phyloP scores from a whole-genome alignment of 2,113 vertebrate genomes.

The Pampusana beccarii region DNA sequence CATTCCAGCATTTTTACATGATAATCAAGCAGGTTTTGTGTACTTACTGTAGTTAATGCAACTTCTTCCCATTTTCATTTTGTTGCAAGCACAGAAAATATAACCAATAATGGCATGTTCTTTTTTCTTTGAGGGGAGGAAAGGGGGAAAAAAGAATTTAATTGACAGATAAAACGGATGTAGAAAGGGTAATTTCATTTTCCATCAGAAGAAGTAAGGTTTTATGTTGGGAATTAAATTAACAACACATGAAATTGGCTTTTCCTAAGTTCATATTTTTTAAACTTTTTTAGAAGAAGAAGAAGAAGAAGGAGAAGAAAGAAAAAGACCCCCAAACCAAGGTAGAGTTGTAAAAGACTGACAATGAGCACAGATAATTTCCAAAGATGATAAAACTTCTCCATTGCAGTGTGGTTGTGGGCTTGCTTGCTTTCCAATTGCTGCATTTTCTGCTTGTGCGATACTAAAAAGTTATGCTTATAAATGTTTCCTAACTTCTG shows the following conservation, averaged over 20 bases:
- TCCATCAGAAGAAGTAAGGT: constrained; percentile 77
- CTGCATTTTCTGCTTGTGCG: background rate
- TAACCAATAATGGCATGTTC: constrained; percentile 57
- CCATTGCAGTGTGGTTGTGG: background rate
- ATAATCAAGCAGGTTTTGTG: constrained; percentile 57
- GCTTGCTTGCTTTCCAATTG: background rate
- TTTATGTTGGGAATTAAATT: constrained; percentile 82
- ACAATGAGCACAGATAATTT: constrained; percentile 46
- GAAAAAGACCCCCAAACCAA: constrained; percentile 51
- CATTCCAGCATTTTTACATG: constrained; percentile 56
- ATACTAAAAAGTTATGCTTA: constrained; percentile 17
- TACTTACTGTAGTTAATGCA: constrained; percentile 50
- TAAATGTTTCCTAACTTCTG: constrained; percentile 18
- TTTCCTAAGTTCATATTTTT: constrained; percentile 79
- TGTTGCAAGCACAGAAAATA: constrained; percentile 58
- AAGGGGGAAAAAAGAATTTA: constrained; percentile 55
- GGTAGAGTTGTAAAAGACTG: constrained; percentile 54
- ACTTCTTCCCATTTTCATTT: constrained; percentile 66
- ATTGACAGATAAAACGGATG: constrained; percentile 78
- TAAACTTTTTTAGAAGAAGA: constrained; percentile 12
- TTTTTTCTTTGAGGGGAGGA: constrained; percentile 51
- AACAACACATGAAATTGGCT: constrained; percentile 83
- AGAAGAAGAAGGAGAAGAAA: constrained; percentile 12
- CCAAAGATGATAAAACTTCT: constrained; percentile 32
- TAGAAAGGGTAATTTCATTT: constrained; percentile 81